Evolutionary conservation across 2,113 vertebrate genomes (phyloP), one percentile per base, ranked within the genome.

Genomic region (Pachycephala philippinensis): DNA sequence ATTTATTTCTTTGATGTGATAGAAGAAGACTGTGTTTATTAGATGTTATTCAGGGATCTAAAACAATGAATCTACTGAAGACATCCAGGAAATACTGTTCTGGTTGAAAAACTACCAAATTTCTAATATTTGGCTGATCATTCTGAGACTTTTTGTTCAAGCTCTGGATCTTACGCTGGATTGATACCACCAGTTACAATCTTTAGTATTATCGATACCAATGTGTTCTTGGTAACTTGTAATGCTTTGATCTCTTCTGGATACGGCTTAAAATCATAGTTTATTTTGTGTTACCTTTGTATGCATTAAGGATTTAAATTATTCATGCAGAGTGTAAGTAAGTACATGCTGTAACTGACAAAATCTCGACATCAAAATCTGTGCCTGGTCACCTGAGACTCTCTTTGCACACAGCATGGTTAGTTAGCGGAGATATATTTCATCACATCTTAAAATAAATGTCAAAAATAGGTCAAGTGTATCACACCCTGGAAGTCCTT

Each of bases 401-500:
- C 18, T 42, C 37, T 52, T 59, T 79, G 33, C 52, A 88, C 22
- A 52, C 16, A 91, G 59, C 20, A 61, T 31, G 69, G 31, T 63
- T 90, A 63, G 63, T 77, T 93, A 82, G 57, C 33, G 72, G 69
- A 65, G 17, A 77, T 64, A 15, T 40, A 57, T 83, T 94, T 94
- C 57, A 69, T 83, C 82, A 53, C 45, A 61, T 83, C 50, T 72
- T 76, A 69, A 95, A 94, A 83, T 12, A 83, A 61, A 53, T 76
- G 65, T 80, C 53, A 69, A 93, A 93, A 93, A 50, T 37, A 80
- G 42, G 78, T 90, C 82, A 96, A 94, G 59, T 83, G 49, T 71
- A 79, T 94, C 88, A 72, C 40, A 87, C 20, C 22, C 52, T 93
- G 79, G 24, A 95, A 95, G 57, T 80, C 28, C 53, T 90, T 69